Conservation (phyloP, 2,888 invertebrate species). For the Philonicus albiceps region DNA sequence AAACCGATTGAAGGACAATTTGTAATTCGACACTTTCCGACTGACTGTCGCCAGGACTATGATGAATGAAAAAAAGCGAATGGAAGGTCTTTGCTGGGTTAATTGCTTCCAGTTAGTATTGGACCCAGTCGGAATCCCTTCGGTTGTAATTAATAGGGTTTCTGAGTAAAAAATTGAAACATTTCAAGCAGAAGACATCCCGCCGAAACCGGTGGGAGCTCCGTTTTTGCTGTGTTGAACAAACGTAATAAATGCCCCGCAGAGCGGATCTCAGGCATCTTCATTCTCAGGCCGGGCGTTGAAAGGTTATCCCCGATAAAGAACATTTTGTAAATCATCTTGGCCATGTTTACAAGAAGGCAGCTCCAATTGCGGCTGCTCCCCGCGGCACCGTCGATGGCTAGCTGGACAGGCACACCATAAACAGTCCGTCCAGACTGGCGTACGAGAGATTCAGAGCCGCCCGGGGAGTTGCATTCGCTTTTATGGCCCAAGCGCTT, state of each 20-base stretch:
- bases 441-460: background rate
- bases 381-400: background rate
- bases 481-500: background rate
- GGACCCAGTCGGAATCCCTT: background rate
- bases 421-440: background rate
- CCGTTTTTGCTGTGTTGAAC: background rate
- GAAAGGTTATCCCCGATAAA: constrained; percentile 2
- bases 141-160: background rate
- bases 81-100: background rate
- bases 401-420: background rate
- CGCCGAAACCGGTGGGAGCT: background rate
- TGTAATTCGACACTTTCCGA: background rate
- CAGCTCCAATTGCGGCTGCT: background rate
- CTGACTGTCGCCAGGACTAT: background rate
- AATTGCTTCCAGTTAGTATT: background rate
- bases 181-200: background rate
- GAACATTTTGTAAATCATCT: constrained; percentile 6
- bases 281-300: background rate
- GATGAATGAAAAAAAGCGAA: background rate
- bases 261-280: background rate
- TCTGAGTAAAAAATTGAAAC: background rate
- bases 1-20: background rate
- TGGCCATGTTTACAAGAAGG: background rate
- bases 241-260: background rate
- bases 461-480: constrained; percentile 2